These are phyloP conservation scores for Liopterus haemorrhoidalis DNA, from an alignment of 2,888 invertebrate genomes.

Conservation along the genomic window DNA sequence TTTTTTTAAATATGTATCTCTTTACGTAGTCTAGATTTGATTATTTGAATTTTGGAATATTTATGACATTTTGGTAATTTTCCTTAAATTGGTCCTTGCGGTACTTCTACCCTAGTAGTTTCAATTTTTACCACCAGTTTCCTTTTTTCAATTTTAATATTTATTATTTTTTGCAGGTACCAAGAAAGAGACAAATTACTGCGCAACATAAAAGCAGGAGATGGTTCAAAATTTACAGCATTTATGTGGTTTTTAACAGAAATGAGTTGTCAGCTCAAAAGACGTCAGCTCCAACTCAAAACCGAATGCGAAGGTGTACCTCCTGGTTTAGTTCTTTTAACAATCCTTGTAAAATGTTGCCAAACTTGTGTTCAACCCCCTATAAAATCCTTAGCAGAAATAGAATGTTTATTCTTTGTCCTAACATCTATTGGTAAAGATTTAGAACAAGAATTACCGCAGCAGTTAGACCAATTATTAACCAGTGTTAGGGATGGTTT, in stretches of 20 bases:
- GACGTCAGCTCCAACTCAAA: conserved; percentile 54
- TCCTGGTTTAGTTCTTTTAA: conserved; percentile 70
- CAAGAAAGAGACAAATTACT: conserved; percentile 70
- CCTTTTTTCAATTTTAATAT: too few species aligned
- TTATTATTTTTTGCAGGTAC: too few species aligned
- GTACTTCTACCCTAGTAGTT: too few species aligned
- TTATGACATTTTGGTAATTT: too few species aligned
- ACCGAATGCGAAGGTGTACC: conserved; percentile 55
- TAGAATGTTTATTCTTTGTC: conserved; percentile 84
- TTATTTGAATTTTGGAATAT: too few species aligned
- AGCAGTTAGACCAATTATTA: conserved; percentile 72
- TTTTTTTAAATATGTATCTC: too few species aligned
- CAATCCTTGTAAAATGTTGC: conserved; percentile 82
- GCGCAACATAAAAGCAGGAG: conserved; percentile 53
- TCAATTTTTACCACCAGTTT: too few species aligned
- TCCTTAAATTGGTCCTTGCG: too few species aligned
- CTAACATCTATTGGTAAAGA: conserved; percentile 84
- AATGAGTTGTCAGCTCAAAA: conserved; percentile 83
- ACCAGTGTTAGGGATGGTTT: conserved; percentile 79
- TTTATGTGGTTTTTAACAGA: conserved; percentile 87
- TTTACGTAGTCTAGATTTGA: too few species aligned
- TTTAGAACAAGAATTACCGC: conserved; percentile 74
- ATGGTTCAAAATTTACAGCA: conserved; percentile 66
- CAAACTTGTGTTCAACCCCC: conserved; percentile 80
- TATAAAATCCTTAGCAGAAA: conserved; percentile 74